phyloP scores from a whole-genome alignment of 2,888 invertebrate species.

The Synanthedon tipuliformis region DNA sequence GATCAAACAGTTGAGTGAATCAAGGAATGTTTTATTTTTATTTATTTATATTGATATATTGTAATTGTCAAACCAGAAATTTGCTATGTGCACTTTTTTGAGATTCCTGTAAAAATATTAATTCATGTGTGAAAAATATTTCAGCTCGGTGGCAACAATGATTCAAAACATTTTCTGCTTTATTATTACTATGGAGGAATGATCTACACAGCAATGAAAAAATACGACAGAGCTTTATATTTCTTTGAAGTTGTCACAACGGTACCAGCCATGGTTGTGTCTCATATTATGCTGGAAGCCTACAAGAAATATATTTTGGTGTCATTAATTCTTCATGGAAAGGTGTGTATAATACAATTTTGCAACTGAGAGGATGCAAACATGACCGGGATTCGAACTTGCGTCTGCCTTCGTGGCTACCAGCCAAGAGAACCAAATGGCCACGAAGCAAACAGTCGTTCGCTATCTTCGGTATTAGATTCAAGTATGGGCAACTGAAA shows the following conservation, averaged over 20 bases:
- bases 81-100: too few relatives aligned
- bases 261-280: slow-evolving; percentile 93
- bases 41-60: too few relatives aligned
- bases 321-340: slow-evolving; percentile 91
- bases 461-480: neutral
- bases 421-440: too few relatives aligned
- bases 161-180: slow-evolving; percentile 89
- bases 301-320: slow-evolving; percentile 97
- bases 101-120: neutral
- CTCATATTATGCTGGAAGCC: slow-evolving; percentile 96
- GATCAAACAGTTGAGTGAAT: too few relatives aligned
- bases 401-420: too few relatives aligned
- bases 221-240: slow-evolving; percentile 91
- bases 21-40: neutral
- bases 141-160: slow-evolving; percentile 79
- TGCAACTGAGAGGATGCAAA: too few relatives aligned
- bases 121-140: slow-evolving; percentile 12
- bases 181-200: slow-evolving; percentile 98
- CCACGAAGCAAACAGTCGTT: too few relatives aligned
- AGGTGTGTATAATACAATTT: slow-evolving; percentile 64
- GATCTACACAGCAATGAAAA: slow-evolving; percentile 94
- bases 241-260: slow-evolving; percentile 96
- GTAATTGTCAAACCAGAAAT: too few relatives aligned
- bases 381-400: too few relatives aligned
- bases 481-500: neutral